Evolutionary conservation across 2,888 invertebrate genomes (phyloP).

Genomic region (Oegoconia quadripuncta): DNA sequence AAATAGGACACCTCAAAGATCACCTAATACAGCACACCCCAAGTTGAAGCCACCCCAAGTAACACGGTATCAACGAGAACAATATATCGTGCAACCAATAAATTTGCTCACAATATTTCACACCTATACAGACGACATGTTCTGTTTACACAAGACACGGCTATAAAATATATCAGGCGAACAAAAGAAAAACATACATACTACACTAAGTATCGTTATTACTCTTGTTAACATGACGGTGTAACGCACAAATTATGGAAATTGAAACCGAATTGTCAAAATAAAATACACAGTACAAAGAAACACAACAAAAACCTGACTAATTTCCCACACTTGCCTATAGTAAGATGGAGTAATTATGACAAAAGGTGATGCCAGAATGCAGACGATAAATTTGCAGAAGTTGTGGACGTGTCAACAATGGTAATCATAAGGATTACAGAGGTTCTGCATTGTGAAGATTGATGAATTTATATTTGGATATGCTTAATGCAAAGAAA

Average conservation of each 20-base stretch:
- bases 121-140: conserved; percentile 56
- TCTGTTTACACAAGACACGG: conserved; percentile 75
- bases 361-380: conserved; percentile 43
- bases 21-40: conserved; percentile 28
- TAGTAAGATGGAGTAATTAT: conserved; percentile 37
- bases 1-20: conserved; percentile 13
- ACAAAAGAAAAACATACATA: conserved; percentile 71
- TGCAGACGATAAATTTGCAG: conserved; percentile 52
- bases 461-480: conserved; percentile 5
- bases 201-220: conserved; percentile 49
- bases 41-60: conserved; percentile 38
- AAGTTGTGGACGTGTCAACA: conserved; percentile 58
- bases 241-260: conserved; percentile 55
- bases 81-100: conserved; percentile 64
- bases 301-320: conserved; percentile 25
- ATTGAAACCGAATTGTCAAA: conserved; percentile 69
- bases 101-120: conserved; percentile 72
- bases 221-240: conserved; percentile 55
- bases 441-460: conserved; percentile 4
- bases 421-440: conserved; percentile 56
- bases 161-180: conserved; percentile 67
- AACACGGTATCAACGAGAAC: conserved; percentile 41
- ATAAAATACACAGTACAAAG: conserved; percentile 61
- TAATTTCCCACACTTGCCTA: conserved; percentile 69
- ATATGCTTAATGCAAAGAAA: too few species aligned